Conservation (phyloP, 2,888 invertebrate species). For the Malacosoma neustria region DNA sequence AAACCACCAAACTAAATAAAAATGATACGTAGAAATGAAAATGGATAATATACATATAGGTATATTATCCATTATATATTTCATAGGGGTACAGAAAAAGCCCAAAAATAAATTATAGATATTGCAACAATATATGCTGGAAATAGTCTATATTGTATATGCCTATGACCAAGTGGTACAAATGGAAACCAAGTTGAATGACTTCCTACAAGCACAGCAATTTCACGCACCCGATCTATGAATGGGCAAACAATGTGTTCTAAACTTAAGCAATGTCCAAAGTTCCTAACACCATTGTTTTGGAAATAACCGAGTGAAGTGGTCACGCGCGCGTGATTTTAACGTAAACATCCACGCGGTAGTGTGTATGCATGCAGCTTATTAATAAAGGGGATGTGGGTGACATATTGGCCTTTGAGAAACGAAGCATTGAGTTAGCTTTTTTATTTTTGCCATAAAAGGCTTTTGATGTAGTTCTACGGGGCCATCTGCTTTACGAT, state of each 20-base stretch:
- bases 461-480: too few species aligned
- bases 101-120: too few species aligned
- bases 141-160: too few species aligned
- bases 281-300: conserved; percentile 36
- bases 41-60: too few species aligned
- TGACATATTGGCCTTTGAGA: background rate
- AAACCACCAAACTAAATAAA: too few species aligned
- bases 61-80: too few species aligned
- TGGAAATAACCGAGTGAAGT: conserved; percentile 40
- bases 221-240: background rate
- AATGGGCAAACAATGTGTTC: background rate
- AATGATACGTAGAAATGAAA: too few species aligned
- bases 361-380: conserved; percentile 27
- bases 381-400: conserved; percentile 30
- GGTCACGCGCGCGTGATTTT: conserved; percentile 64
- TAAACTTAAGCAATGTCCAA: background rate
- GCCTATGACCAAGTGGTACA: too few species aligned
- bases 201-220: background rate
- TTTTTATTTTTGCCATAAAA: background rate
- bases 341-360: conserved; percentile 47
- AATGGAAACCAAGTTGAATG: too few species aligned
- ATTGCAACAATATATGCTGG: too few species aligned
- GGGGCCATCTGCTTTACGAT: too few species aligned
- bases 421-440: background rate
- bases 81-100: too few species aligned